Conservation (phyloP, 2,797 vertebrate species). For the Melanogrammus aeglefinus region DNA sequence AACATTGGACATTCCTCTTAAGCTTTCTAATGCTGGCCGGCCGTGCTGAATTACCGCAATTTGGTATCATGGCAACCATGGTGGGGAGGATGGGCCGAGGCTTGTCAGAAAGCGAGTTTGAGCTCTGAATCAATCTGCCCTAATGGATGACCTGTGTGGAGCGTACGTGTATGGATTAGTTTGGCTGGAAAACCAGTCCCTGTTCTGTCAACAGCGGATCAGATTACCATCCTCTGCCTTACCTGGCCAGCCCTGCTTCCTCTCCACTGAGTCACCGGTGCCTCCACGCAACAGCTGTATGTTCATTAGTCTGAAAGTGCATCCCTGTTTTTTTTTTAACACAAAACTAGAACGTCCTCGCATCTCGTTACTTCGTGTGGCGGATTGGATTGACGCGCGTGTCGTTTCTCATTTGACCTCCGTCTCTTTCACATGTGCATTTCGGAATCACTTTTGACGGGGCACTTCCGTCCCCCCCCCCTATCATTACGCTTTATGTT, state of each 20-base stretch:
- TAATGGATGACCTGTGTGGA: slow-evolving; percentile 69
- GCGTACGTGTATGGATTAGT: slow-evolving; percentile 70
- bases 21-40: slow-evolving; percentile 49
- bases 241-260: slow-evolving; percentile 65
- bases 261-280: slow-evolving; percentile 30
- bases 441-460: neutral
- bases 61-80: slow-evolving; percentile 70
- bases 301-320: neutral
- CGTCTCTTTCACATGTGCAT: neutral
- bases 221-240: slow-evolving; percentile 61
- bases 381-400: neutral
- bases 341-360: neutral
- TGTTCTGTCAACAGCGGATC: slow-evolving; percentile 77
- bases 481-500: neutral
- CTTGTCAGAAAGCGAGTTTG: slow-evolving; percentile 52
- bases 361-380: neutral
- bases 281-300: neutral
- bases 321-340: neutral
- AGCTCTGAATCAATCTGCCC: slow-evolving; percentile 68
- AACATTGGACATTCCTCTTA: slow-evolving; percentile 68
- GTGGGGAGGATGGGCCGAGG: slow-evolving; percentile 50
- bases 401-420: neutral
- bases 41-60: slow-evolving; percentile 64
- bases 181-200: slow-evolving; percentile 73
- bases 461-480: neutral